phyloP scores from a whole-genome alignment of 2,113 vertebrate species.

The Cygnus buccinator region DNA sequence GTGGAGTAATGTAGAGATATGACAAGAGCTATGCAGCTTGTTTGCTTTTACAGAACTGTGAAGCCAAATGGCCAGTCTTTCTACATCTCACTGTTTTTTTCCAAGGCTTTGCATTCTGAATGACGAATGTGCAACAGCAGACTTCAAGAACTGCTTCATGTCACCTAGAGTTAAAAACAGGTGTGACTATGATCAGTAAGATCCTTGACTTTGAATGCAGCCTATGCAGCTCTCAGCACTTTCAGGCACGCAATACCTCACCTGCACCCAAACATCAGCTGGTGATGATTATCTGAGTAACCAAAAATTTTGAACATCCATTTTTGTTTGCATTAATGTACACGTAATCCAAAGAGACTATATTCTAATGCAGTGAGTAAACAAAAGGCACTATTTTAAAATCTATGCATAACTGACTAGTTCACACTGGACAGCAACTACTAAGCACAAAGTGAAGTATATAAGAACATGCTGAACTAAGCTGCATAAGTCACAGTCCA shows the following conservation, averaged over 20 bases:
- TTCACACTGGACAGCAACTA: neutral
- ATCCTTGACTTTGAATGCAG: neutral
- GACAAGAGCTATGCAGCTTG: neutral
- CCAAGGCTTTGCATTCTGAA: neutral
- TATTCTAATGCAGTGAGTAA: neutral
- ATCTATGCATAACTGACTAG: neutral
- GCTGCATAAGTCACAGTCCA: neutral
- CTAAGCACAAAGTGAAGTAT: neutral
- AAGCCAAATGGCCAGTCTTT: neutral
- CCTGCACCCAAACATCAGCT: neutral
- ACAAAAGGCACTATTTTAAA: neutral
- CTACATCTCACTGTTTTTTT: neutral
- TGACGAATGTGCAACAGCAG: neutral
- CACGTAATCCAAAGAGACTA: neutral
- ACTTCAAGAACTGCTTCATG: neutral
- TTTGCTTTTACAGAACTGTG: rapidly evolving
- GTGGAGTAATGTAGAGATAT: rapidly evolving
- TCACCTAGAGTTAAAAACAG: neutral
- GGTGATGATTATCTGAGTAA: neutral
- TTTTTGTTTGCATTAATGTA: neutral
- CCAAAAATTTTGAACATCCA: neutral
- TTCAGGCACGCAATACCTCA: neutral
- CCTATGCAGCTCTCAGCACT: neutral
- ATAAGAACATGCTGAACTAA: neutral
- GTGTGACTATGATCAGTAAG: neutral